Evolutionary conservation across 2,113 vertebrate species (phyloP), one percentile per base, ranked within the genome.

Genomic region (Nothocercus julius): DNA sequence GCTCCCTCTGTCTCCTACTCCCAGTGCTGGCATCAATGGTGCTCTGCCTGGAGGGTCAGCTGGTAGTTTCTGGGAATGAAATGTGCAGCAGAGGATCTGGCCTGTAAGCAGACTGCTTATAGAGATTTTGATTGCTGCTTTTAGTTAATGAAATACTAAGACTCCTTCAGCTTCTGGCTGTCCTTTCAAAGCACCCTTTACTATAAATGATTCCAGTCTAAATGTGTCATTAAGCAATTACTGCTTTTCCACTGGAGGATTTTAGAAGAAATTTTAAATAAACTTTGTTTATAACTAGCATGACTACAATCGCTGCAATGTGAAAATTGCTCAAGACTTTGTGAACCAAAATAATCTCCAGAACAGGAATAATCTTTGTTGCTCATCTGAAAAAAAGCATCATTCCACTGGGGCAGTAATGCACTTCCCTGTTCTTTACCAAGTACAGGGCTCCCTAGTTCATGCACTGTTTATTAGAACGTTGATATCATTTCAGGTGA

Each of bases 401-500:
- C 28, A 27, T 38, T 91, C 77, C 67, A 7, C 51, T 56, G 64
- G 28, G 38, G 53, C 61, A 81, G 22, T 73, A 62, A 17, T 44
- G 18, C 54, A 16, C 72, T 75, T 72, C 14, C 82, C 28, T 40
- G 67, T 82, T 87, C 58, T 66, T 80, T 74, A 45, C 16, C 44
- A 87, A 82, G 54, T 74, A 51, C 17, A 13, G n/a, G 47, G 40
- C 22, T 64, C 13, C 10, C 22, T 40, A 81, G 42, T 9, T 15
- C 11, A 12, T 14, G 24, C 7, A 1, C 22, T 51, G 25, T 68
- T 87, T 45, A 45, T 70, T 80, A 53, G 82, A 88, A 69, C 47
- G 30, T 30, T 72, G 27, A 45, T 94, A 27, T 83, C 21, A 69
- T 96, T 97, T 47, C 98, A 99, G 99, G 98, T 99, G 76, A 99